These are phyloP conservation scores for Leptinotarsa juncta DNA, from an alignment of 2,888 invertebrate genomes.

Conservation along the genomic window DNA sequence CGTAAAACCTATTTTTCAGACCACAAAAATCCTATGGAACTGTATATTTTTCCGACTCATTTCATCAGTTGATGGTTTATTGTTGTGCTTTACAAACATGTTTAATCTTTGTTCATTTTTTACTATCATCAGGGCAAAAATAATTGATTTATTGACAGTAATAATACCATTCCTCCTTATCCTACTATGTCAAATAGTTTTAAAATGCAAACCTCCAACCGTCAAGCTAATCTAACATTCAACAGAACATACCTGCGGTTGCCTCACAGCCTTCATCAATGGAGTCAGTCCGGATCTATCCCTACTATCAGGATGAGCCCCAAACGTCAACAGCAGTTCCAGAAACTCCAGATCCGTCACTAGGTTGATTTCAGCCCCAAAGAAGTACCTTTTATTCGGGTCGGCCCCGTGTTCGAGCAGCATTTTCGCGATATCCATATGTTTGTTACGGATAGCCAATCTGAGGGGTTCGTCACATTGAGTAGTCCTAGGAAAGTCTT, in stretches of 20 bases:
- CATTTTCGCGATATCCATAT: conserved; percentile 78
- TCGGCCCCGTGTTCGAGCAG: conserved; percentile 87
- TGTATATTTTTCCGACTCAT: too few relatives aligned
- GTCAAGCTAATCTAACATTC: too few relatives aligned
- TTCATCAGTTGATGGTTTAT: too few relatives aligned
- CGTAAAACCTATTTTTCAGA: too few relatives aligned
- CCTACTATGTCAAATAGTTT: too few relatives aligned
- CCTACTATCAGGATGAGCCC: conserved; percentile 88
- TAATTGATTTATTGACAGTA: too few relatives aligned
- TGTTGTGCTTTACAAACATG: too few relatives aligned
- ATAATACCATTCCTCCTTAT: too few relatives aligned
- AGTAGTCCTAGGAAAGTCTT: conserved; percentile 78
- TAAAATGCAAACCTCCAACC: too few relatives aligned
- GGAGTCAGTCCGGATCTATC: conserved; percentile 90
- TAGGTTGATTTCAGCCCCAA: conserved; percentile 90
- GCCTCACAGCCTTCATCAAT: conserved; percentile 89
- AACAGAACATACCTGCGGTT: conserved; percentile 71
- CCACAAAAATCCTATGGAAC: too few relatives aligned
- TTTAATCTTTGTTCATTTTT: too few relatives aligned
- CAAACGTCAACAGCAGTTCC: conserved; percentile 84
- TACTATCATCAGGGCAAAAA: too few relatives aligned
- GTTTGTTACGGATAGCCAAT: conserved; percentile 87
- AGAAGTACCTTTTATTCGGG: conserved; percentile 90
- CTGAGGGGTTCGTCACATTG: conserved; percentile 90
- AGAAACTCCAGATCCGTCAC: conserved; percentile 85